Percentiles rank a stretch among this genome's conserved stretches.
Evolutionary conservation across 2,113 vertebrate species (phyloP).

Genomic region (Benitochromis conjunctus): DNA sequence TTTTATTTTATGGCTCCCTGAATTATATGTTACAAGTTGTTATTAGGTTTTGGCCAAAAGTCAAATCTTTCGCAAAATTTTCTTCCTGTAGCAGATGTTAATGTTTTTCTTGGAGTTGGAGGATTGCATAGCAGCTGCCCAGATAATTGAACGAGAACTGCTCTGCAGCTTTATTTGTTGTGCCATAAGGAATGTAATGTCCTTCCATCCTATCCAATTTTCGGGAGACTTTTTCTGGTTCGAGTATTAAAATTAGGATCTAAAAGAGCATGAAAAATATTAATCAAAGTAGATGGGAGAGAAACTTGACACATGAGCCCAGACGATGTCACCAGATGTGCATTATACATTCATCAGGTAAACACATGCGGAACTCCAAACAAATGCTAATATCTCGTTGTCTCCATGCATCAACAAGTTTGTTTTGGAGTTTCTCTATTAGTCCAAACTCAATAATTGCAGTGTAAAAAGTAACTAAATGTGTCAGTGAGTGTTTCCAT

Average conservation of each 20-base stretch:
- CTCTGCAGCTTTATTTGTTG: not conserved
- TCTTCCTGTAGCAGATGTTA: not conserved
- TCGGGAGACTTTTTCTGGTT: not conserved
- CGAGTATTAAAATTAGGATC: not conserved
- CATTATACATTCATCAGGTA: not conserved
- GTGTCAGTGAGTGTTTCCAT: not conserved
- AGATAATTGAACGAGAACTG: not conserved
- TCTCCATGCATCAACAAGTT: not conserved
- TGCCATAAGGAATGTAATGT: not conserved
- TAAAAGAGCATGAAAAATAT: not conserved
- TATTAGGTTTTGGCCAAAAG: not conserved
- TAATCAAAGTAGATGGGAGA: not conserved
- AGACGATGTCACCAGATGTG: not conserved
- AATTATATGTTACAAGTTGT: not conserved
- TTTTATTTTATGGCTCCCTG: not conserved
- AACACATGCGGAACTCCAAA: not conserved
- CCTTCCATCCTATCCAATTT: not conserved
- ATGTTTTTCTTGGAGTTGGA: not conserved
- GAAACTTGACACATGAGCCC: not conserved
- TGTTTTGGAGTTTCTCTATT: not conserved
- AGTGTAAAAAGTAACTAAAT: not conserved
- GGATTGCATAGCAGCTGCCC: not conserved
- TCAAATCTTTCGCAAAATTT: not conserved
- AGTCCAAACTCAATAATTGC: not conserved
- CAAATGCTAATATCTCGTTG: not conserved